A percentile compares a stretch with the other conserved stretches of the same genome.
phyloP scores from a whole-genome alignment of 2,888 invertebrate species.

The Mesochorus sp. region DNA sequence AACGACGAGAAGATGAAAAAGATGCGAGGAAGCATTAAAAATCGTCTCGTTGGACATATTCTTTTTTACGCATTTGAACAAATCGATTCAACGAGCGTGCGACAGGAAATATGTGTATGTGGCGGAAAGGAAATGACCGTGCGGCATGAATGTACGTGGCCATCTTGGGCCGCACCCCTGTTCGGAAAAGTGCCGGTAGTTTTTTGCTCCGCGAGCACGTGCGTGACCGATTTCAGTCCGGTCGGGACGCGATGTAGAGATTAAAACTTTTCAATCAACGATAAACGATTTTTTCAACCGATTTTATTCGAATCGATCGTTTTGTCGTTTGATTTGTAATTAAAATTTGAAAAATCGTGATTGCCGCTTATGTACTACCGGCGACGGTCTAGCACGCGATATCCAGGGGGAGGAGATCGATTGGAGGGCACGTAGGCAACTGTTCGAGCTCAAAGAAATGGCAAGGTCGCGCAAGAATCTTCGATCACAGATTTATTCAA shows the following conservation, averaged over 20 bases:
- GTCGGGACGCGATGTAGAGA: too few species aligned
- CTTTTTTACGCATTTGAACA: conserved; percentile 66
- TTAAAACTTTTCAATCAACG: too few species aligned
- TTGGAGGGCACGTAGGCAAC: conserved; percentile 29
- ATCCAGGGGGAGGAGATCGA: conserved; percentile 37
- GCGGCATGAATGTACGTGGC: conserved; percentile 71
- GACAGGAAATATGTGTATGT: too few species aligned
- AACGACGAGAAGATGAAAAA: not conserved
- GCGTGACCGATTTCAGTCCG: too few species aligned
- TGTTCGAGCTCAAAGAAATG: conserved; percentile 27
- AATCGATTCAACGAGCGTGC: conserved; percentile 66
- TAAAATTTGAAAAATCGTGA: conserved; percentile 4
- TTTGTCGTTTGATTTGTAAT: conserved; percentile 22
- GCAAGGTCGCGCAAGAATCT: conserved; percentile 40
- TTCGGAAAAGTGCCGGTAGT: conserved; percentile 64
- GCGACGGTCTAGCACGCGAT: conserved; percentile 41
- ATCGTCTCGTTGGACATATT: conserved; percentile 84
- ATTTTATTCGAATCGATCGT: too few species aligned
- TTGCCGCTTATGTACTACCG: conserved; percentile 41
- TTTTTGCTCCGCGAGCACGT: conserved; percentile 57
- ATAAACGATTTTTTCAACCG: not conserved
- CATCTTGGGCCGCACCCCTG: conserved; percentile 81
- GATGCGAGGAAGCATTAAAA: not conserved
- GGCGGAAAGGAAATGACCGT: conserved; percentile 13
- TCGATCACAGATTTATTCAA: too few species aligned